Base-by-base conservation (phyloP, 2,113 vertebrate species). In the Lophotis ruficrista region DNA sequence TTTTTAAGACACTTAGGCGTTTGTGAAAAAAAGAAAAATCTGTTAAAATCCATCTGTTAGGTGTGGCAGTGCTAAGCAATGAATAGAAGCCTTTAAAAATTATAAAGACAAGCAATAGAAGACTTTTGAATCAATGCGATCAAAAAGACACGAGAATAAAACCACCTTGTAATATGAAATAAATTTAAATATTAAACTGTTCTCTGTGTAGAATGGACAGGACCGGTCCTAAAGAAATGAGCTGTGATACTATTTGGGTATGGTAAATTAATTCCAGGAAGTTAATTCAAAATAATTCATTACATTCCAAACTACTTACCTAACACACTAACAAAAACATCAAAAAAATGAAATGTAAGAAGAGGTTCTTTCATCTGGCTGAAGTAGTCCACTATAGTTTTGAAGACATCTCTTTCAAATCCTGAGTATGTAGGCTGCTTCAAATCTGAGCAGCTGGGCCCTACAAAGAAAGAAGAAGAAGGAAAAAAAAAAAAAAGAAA, bases 341-440 rank as follows among this genome's bases (percentile, higher is more conserved):
- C 99, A 95, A 99, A 99, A 72, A 99, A 98, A 62, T 98, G 94
- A 95, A 98, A 99, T 1, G 99, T 98, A 50, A 99, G 98, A 56
- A 99, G 97, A 19, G 99, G 99, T 53, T 99, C 98, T 88, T 98
- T 98, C 80, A 98, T 97, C 82, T 98, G 98, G 83, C 96, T 96
- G 71, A 99, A 99, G 88, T 98, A 98, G 92, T 99, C 98, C 9
- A 98, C 98, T 89, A 99, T 98, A 2, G 99, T 99, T 96, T 96
- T 98, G 96, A 99, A 98, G 48, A 99, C 98, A 86, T 99, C 99
- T 95, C 97, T 98, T 96, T 99, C 99, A 95, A 99, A 99, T 35
- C 98, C 99, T 41, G 96, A 96, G 82, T 99, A 99, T 47, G 98
- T 98, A 76, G 98, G 98, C 51, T 99, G 99, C 91, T 98, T 99